Conservation (phyloP, 2,888 invertebrate species). For the Orthosia gracilis region DNA sequence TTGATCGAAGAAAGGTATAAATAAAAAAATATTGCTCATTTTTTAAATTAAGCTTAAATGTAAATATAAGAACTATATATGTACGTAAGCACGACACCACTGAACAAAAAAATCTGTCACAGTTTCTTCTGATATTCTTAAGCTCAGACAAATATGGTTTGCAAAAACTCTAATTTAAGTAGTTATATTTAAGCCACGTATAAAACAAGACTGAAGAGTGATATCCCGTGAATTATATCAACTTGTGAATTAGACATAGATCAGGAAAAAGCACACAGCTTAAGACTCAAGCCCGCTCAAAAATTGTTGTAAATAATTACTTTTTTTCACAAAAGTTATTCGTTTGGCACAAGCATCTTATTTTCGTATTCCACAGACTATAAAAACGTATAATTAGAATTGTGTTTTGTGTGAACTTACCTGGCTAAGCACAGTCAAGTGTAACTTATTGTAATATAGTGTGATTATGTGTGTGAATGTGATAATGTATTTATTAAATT, state of each 20-base stretch:
- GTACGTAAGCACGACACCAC: conserved; percentile 10
- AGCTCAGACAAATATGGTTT: conserved; percentile 36
- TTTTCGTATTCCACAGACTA: conserved; percentile 52
- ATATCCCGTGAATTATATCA: conserved; percentile 73
- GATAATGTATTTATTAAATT: conserved; percentile 86
- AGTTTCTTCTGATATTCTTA: conserved; percentile 9
- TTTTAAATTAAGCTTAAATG: conserved; percentile 35
- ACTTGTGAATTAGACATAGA: conserved; percentile 66
- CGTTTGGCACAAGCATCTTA: conserved; percentile 54
- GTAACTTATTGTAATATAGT: conserved; percentile 87
- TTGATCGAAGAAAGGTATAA: conserved; percentile 2
- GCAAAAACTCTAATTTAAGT: conserved; percentile 54
- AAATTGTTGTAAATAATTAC: conserved; percentile 64
- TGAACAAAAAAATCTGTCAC: conserved; percentile 18
- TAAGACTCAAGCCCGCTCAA: conserved; percentile 46
- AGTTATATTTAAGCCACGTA: conserved; percentile 67
- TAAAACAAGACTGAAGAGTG: conserved; percentile 83
- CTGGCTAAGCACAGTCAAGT: conserved; percentile 73
- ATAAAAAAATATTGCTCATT: conserved; percentile 15
- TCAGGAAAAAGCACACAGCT: conserved; percentile 35
- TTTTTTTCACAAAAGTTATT: conserved; percentile 51
- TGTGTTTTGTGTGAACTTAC: conserved; percentile 69
- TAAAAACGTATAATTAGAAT: conserved; percentile 58
- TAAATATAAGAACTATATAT: conserved; percentile 46
- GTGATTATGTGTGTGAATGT: conserved; percentile 86